These are phyloP conservation scores for Masticophis lateralis DNA, from an alignment of 2,797 vertebrate genomes.

Conservation along the genomic window DNA sequence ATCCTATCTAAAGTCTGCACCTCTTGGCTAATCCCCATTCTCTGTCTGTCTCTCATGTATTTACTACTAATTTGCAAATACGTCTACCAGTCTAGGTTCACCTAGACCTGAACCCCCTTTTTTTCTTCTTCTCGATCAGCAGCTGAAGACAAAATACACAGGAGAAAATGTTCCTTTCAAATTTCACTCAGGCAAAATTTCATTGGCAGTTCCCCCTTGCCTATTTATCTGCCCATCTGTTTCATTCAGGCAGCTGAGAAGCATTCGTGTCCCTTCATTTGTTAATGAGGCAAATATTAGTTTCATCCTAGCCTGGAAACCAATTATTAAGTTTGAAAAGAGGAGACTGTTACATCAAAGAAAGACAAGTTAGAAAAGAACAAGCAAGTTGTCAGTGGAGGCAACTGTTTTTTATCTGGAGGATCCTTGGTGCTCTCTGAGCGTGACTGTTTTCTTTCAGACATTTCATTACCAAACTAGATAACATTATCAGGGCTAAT, in stretches of 20 bases:
- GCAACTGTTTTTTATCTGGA: background rate
- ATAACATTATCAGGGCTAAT: background rate
- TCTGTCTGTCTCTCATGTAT: too few species aligned
- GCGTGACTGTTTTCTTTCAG: background rate
- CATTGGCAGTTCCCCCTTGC: background rate
- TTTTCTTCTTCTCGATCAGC: too few species aligned
- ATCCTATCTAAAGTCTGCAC: too few species aligned
- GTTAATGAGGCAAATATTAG: constrained; percentile 11
- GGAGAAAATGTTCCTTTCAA: background rate
- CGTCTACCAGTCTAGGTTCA: too few species aligned
- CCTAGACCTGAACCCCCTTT: too few species aligned
- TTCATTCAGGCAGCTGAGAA: background rate
- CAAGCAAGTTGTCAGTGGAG: background rate
- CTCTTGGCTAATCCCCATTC: too few species aligned
- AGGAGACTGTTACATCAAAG: background rate
- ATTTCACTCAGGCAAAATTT: background rate
- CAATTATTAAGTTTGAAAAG: background rate
- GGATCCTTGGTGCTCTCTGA: background rate
- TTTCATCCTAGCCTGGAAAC: background rate
- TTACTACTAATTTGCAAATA: too few species aligned
- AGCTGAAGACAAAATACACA: too few species aligned
- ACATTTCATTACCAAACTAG: background rate
- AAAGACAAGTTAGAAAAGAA: background rate
- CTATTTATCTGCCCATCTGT: background rate
- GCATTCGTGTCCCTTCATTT: constrained; percentile 10